A percentile compares a stretch with the other conserved stretches of the same genome.
Conservation (phyloP, 2,797 vertebrate species). For the Uromys caudimaculatus region DNA sequence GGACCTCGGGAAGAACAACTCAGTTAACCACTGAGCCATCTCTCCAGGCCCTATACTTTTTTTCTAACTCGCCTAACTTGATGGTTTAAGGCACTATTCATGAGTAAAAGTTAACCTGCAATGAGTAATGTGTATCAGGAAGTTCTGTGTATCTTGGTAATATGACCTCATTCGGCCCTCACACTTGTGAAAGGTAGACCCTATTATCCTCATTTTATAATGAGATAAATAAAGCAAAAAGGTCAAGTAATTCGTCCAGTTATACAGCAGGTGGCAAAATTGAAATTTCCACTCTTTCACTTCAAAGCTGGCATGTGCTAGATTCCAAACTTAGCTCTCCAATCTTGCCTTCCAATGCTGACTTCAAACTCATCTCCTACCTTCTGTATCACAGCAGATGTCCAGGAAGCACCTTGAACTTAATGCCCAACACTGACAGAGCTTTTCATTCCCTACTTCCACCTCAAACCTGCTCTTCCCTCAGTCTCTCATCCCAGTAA, state of each 20-base stretch:
- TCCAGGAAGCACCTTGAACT: background rate
- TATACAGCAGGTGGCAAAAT: background rate
- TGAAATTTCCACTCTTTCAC: slow-evolving; percentile 24
- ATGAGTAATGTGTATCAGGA: background rate
- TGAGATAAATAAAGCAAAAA: slow-evolving; percentile 14
- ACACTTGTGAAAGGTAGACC: background rate
- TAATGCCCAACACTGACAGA: background rate
- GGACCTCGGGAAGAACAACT: background rate
- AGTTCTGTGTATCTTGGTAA: background rate
- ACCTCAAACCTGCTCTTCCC: background rate
- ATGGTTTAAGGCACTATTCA: slow-evolving; percentile 44
- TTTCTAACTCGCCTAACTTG: slow-evolving; percentile 9
- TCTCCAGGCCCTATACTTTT: background rate
- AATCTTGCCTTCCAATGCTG: slow-evolving; percentile 20
- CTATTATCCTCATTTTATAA: slow-evolving; percentile 10
- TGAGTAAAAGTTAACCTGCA: background rate
- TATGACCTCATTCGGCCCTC: slow-evolving; percentile 35
- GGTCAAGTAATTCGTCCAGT: background rate
- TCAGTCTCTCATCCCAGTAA: background rate
- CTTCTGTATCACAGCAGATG: background rate
- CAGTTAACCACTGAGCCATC: background rate
- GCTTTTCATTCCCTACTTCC: background rate
- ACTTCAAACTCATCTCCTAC: background rate
- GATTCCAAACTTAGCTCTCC: slow-evolving; percentile 21
- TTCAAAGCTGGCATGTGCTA: slow-evolving; percentile 8